Evolutionary conservation across 2,888 invertebrate genomes (phyloP), one percentile per base, ranked within the genome.

Genomic region (Suillia variegata): DNA sequence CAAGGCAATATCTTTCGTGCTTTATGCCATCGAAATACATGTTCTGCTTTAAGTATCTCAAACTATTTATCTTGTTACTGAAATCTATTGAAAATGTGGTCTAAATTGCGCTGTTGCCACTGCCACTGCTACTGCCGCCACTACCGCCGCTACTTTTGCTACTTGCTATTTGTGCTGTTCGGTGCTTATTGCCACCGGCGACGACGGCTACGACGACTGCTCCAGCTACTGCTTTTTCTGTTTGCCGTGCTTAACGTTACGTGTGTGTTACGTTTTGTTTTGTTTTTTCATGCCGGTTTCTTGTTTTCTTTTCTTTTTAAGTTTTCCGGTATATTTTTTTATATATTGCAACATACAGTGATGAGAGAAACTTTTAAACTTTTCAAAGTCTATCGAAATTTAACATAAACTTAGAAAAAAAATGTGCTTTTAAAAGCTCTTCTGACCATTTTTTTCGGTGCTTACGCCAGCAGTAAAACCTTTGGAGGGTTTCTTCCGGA

Each of bases 31-130:
- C 15, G 13, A 13, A 31, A 31, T 20, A 20, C 52, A 17, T 17
- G 24, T 6, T 45, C 60, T 60, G 59, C 68, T 72, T 65, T 62
- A 65, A 68, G 69, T 69, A 65, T 56, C 65, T 69, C 57, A 62
- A 67, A 72, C 73, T 73, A 71, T 72, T 72, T 74, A 72, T 72
- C 73, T 74, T 72, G 74, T 73, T 72, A 68, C 71, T 68, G 67
- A 70, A 73, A 72, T 74, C 72, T 70, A 72, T 73, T 68, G 73
- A 74, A 72, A 73, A 70, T 70, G 69, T 67, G 52, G 47, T 70
- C 63, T 65, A 61, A 55, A 63, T 67, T 64, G 60, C 67, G 63
- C 48, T 31, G 42, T n/a, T 8, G 15, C 38, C n/a, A n/a, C 15
- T n/a, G 15, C 12, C 31, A 31, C 6, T 31, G 31, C 31, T 31